A percentile compares a stretch with the other conserved stretches of the same genome.
Evolutionary conservation across 2,113 vertebrate genomes (phyloP).

Genomic region (Tiliqua scincoides): DNA sequence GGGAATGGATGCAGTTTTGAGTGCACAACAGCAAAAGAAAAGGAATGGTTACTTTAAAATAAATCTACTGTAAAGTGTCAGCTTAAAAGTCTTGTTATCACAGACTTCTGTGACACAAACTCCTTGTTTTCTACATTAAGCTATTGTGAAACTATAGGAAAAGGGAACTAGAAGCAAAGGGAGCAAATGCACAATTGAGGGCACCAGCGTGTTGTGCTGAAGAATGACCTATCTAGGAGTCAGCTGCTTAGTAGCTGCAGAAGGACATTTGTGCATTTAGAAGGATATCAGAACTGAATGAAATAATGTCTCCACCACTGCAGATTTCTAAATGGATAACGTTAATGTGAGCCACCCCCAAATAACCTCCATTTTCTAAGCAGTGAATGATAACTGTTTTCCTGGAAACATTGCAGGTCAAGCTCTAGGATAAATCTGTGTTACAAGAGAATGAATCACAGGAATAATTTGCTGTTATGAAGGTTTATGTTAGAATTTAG

Average conservation of each 20-base stretch:
- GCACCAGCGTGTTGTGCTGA: background rate
- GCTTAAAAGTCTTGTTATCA: background rate
- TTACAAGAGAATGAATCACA: background rate
- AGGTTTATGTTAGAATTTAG: slow-evolving; percentile 21
- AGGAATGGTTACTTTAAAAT: background rate
- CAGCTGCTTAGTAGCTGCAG: background rate
- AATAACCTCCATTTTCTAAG: slow-evolving; percentile 3
- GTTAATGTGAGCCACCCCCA: background rate
- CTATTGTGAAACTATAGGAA: slow-evolving; percentile 2
- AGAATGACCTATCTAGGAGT: background rate
- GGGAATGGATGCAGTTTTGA: background rate
- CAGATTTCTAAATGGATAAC: background rate
- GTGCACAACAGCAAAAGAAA: background rate
- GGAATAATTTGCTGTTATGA: slow-evolving; percentile 10
- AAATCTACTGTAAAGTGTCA: background rate
- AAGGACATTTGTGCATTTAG: background rate
- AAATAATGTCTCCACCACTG: background rate
- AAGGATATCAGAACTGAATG: fast-evolving
- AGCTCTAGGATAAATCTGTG: slow-evolving; percentile 6
- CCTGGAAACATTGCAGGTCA: slow-evolving; percentile 9
- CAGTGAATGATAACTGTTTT: background rate
- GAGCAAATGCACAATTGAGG: slow-evolving; percentile 24
- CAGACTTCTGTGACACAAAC: fast-evolving
- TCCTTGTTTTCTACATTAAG: background rate
- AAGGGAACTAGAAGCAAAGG: background rate